A percentile compares a stretch with the other conserved stretches of the same genome.
phyloP scores from a whole-genome alignment of 2,888 invertebrate species.

The Mesodorylaimus sp. region DNA sequence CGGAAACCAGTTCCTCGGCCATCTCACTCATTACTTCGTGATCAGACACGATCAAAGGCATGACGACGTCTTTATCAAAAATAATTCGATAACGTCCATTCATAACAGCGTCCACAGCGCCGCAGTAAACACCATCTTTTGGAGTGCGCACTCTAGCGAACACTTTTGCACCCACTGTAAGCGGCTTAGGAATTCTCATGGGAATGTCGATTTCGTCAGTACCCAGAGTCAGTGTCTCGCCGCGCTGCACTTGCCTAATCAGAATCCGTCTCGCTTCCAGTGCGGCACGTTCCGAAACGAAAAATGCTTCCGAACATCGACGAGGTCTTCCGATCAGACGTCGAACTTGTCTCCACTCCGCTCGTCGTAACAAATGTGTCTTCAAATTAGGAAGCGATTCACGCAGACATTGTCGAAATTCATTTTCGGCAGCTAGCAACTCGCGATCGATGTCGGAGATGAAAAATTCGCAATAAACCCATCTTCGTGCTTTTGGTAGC shows the following conservation, averaged over 20 bases:
- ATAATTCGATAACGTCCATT: constrained; percentile 23
- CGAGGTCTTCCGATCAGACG: constrained; percentile 92
- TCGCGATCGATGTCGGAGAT: constrained; percentile 85
- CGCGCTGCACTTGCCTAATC: constrained; percentile 73
- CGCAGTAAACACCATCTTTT: constrained; percentile 25
- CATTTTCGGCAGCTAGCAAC: constrained; percentile 83
- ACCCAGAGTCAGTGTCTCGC: constrained; percentile 3
- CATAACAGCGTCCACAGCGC: constrained; percentile 24
- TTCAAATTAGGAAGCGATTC: constrained; percentile 83
- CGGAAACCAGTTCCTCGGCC: constrained; percentile 18
- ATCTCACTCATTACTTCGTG: constrained; percentile 14
- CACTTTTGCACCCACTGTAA: constrained; percentile 21
- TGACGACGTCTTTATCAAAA: constrained; percentile 23
- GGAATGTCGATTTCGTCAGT: constrained; percentile 16
- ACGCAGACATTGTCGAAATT: constrained; percentile 75
- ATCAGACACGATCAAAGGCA: constrained; percentile 16
- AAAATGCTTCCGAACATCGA: constrained; percentile 78
- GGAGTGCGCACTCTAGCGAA: constrained; percentile 6
- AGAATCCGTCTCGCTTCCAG: constrained; percentile 72
- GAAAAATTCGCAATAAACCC: constrained; percentile 94
- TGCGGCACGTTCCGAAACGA: constrained; percentile 77
- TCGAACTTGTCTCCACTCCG: constrained; percentile 86
- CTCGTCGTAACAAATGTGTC: constrained; percentile 58
- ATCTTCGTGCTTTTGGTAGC: constrained; percentile 86
- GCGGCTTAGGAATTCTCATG: constrained; percentile 17